Conservation (phyloP, 2,888 invertebrate species). For the Allygus modestus region DNA sequence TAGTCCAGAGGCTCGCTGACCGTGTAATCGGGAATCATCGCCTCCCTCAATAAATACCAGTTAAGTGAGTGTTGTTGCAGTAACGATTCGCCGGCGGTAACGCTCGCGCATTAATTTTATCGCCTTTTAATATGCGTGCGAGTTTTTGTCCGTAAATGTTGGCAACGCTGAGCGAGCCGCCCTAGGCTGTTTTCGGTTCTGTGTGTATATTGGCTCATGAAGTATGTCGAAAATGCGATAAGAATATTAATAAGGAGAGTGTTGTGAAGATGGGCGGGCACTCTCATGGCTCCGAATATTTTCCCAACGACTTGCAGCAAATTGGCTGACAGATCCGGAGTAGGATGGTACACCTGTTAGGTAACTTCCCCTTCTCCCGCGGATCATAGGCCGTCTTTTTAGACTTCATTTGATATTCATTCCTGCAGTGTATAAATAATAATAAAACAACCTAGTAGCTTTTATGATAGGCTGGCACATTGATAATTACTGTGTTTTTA, state of each 20-base stretch:
- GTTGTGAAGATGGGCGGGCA: constrained; percentile 54
- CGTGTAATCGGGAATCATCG: constrained; percentile 28
- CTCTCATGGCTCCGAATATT: constrained; percentile 50
- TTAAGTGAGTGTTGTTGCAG: constrained; percentile 29
- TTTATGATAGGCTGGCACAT: too few species aligned
- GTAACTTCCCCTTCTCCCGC: too few species aligned
- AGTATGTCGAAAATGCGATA: constrained; percentile 57
- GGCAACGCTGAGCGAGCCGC: constrained; percentile 17
- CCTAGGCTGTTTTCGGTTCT: constrained; percentile 52
- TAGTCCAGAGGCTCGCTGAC: not conserved
- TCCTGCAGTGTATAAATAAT: too few species aligned
- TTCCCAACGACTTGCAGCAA: constrained; percentile 37
- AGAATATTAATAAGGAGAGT: constrained; percentile 56
- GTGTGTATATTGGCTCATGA: constrained; percentile 60
- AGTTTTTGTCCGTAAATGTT: constrained; percentile 48
- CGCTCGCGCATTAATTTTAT: constrained; percentile 56
- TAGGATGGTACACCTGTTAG: constrained; percentile 10
- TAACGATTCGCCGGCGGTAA: constrained; percentile 34
- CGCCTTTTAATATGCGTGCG: constrained; percentile 57
- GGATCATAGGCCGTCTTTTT: too few species aligned
- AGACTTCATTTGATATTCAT: too few species aligned
- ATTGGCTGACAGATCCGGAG: constrained; percentile 48
- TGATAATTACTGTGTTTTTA: too few species aligned
- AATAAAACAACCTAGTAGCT: too few species aligned
- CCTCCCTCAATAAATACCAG: constrained; percentile 42